Base-by-base conservation (phyloP, 2,888 invertebrate genomes). In the Aphidoletes aphidimyza region DNA sequence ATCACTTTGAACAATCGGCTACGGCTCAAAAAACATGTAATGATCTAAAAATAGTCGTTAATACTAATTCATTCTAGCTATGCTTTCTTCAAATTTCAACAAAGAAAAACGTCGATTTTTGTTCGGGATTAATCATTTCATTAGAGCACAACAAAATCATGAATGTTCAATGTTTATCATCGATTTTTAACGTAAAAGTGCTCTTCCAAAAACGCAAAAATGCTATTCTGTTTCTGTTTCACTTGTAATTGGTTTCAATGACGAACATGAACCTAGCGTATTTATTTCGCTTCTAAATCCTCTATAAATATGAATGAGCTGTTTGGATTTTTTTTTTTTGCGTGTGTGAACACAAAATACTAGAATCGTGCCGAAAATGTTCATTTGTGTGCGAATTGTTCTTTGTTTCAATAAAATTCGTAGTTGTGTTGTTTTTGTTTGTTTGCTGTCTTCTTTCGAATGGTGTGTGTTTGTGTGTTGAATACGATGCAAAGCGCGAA, bases 321-420 rank as follows among this genome's bases (percentile, higher is more conserved):
- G n/a, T 8, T 47, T 17, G 2, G 2, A 17, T 47, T 47, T 22
- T 22, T 22, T 5, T 54, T 22, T 6, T n/a, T 22, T 22, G 22
- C 22, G 6, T 69, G 69, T 30, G 30, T 69, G 34, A 69, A 14
- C 69, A 30, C 69, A 69, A n/a, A n/a, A 69, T 69, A 30, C 69
- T 54, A 54, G 22, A 54, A 54, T 69, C 69, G 69, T 69, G n/a
- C n/a, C n/a, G n/a, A 17, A 69, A 30, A 30, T 17, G 30, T 69
- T 69, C 30, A 14, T 34, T 9, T 69, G 34, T 34, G 19, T 54
- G 22, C 54, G 69, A 69, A 30, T 69, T 69, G 69, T 69, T 69
- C 69, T 69, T 69, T 69, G 69, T 69, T 69, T 69, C 14, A 54
- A n/a, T n/a, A n/a, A n/a, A n/a, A n/a, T n/a, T n/a, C n/a, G n/a